These are phyloP conservation scores for Tachycineta bicolor DNA, from an alignment of 2,113 vertebrate species.

Conservation along the genomic window DNA sequence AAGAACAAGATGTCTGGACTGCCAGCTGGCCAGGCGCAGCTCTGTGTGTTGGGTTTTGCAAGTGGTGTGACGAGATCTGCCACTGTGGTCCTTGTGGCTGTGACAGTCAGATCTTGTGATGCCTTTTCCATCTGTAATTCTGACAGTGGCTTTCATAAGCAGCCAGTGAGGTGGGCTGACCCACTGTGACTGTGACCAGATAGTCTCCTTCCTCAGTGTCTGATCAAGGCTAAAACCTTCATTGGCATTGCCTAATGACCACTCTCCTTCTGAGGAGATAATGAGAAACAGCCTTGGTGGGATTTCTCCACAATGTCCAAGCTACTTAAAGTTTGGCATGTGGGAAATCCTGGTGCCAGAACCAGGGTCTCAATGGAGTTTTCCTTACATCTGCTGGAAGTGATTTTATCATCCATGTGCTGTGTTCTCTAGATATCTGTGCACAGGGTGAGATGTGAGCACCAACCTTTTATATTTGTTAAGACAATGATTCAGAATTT, in stretches of 20 bases:
- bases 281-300: background rate
- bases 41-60: background rate
- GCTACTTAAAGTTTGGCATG: background rate
- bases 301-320: background rate
- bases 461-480: background rate
- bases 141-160: constrained; percentile 20
- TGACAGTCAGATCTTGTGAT: background rate
- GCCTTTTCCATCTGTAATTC: background rate
- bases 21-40: background rate
- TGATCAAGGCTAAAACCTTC: constrained; percentile 7
- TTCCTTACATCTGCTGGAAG: background rate
- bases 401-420: background rate
- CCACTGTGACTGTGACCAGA: background rate
- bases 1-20: background rate
- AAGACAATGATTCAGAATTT: background rate
- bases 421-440: background rate
- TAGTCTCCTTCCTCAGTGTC: background rate
- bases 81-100: constrained; percentile 3
- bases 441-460: background rate
- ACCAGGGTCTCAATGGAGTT: background rate
- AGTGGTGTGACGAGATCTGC: background rate
- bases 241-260: background rate
- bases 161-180: background rate
- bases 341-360: background rate
- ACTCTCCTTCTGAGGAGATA: background rate